Conservation (phyloP, 2,113 vertebrate species). For the Kobus ellipsiprymnus region DNA sequence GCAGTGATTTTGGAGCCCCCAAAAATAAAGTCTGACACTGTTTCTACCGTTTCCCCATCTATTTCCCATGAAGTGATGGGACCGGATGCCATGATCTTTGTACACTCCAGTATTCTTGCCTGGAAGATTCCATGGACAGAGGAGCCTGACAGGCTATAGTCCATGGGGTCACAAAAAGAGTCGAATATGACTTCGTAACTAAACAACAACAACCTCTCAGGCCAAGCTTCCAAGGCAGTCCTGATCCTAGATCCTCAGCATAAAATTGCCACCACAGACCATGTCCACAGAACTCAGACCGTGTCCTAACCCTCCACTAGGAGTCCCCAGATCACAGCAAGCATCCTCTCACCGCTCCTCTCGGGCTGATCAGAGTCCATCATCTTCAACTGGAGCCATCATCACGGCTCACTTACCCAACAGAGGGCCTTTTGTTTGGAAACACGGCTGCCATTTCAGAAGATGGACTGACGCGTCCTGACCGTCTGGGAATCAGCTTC, state of each 20-base stretch:
- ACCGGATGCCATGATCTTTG: too few relatives aligned
- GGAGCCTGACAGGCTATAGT: background rate
- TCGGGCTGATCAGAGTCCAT: background rate
- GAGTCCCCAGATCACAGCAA: background rate
- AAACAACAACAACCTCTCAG: background rate
- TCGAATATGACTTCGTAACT: background rate
- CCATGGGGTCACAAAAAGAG: background rate
- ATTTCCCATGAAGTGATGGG: too few relatives aligned
- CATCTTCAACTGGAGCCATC: background rate
- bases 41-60: too few relatives aligned
- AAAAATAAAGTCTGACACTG: too few relatives aligned
- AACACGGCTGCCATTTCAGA: background rate
- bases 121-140: background rate
- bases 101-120: background rate
- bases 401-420: fast-evolving
- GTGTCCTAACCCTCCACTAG: background rate
- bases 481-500: background rate
- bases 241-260: too few relatives aligned
- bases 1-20: too few relatives aligned
- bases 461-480: background rate
- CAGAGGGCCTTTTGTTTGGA: background rate
- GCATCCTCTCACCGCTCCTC: background rate
- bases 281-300: background rate
- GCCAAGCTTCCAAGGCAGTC: fast-evolving
- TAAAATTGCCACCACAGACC: background rate